Base-by-base conservation (phyloP, 2,113 vertebrate species). In the Orthochromis indermauri region DNA sequence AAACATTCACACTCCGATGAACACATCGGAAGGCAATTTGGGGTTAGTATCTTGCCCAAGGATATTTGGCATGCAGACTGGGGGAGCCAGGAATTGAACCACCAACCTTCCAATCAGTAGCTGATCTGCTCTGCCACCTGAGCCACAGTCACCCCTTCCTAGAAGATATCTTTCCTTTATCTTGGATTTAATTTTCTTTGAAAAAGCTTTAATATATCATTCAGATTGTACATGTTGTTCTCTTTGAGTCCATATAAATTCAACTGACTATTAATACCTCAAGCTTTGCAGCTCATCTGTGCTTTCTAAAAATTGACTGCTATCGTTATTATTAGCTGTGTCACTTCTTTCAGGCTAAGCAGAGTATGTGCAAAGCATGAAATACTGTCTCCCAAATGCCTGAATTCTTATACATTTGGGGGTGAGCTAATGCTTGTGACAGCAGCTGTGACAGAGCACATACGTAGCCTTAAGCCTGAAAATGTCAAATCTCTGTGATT, bases 401-500 rank as follows among this genome's bases (percentile, higher is more conserved):
- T 66, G 71, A 8, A 63, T 63, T 51, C 37, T 80, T 10, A 17
- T 53, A 61, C 28, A 55, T 82, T 89, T 73, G 8, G 14, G 14
- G 82, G 37, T 7, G n/a, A 35, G 42, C 8, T 79, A 26, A 84
- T 85, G 63, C 83, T 71, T 81, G 73, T 61, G 73, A 82, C 84
- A 76, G 85, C 84, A 59, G 10, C 57, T 59, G 57, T 59, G 26
- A 59, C 14, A 59, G 80, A 76, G 63, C 80, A 49, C 66, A 80
- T 85, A 35, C 45, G 73, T 55, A 31, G 59, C 88, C 68, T 87
- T 59, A 49, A 31, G 59, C 88, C 76, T 87, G 57, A 49, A 91
- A 71, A 84, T 57, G 79, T 84, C 88, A 86, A 31, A 47, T 49
- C 21, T 59, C 8, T n/a, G 28, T 94, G 92, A 95, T 90, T 91